Evolutionary conservation across 1,140 invertebrate genomes (phyloP).

Genomic region (Holotrichia oblita): DNA sequence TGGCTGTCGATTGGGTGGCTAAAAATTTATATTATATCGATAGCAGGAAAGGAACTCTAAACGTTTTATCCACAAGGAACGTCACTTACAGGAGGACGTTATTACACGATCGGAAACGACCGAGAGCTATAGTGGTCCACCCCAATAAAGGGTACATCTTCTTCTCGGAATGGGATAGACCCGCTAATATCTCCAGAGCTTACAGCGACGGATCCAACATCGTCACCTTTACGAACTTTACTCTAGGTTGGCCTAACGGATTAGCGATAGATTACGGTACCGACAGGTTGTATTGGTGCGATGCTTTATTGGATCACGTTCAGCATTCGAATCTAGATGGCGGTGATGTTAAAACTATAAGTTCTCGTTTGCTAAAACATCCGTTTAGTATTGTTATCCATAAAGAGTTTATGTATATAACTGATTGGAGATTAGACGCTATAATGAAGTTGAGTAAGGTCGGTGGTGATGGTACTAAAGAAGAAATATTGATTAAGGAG

Average conservation of each 20-base stretch:
- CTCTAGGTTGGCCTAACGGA: conserved; percentile 96
- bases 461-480: conserved; percentile 78
- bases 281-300: conserved; percentile 94
- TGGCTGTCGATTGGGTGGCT: conserved; percentile 96
- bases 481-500: conserved; percentile 82
- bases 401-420: conserved; percentile 88
- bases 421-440: conserved; percentile 85
- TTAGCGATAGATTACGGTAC: conserved; percentile 89
- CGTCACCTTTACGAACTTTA: conserved; percentile 89
- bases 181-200: conserved; percentile 93
- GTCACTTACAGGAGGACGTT: conserved; percentile 85
- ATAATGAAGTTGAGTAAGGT: conserved; percentile 72
- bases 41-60: conserved; percentile 93
- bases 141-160: conserved; percentile 94
- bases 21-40: conserved; percentile 99
- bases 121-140: conserved; percentile 95
- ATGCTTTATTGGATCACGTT: conserved; percentile 93
- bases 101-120: conserved; percentile 88
- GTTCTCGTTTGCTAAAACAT: conserved; percentile 88
- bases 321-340: conserved; percentile 96
- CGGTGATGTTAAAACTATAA: conserved; percentile 90
- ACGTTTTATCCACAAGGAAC: conserved; percentile 89
- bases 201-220: conserved; percentile 88
- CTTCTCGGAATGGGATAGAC: conserved; percentile 96
- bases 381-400: conserved; percentile 97